These are phyloP conservation scores for Leptinotarsa tumamoca DNA, from an alignment of 2,888 invertebrate genomes.

Conservation along the genomic window DNA sequence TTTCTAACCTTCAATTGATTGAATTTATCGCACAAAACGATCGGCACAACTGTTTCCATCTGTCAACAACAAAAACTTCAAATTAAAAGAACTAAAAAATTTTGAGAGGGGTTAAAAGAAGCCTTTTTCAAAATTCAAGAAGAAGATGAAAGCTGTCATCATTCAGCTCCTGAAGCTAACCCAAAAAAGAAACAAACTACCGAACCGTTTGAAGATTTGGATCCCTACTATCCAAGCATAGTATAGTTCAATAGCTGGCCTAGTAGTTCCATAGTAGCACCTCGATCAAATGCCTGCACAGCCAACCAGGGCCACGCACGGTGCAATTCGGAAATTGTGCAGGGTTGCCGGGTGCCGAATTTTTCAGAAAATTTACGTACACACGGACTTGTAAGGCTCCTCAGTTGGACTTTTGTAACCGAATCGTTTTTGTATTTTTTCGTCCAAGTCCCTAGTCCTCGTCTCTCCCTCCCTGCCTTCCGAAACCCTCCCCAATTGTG, in stretches of 20 bases:
- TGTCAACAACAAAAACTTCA: background rate
- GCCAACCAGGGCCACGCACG: constrained; percentile 67
- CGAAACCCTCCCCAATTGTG: constrained; percentile 36
- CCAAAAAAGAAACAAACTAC: background rate
- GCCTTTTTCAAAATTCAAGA: too few species aligned
- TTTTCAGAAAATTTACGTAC: constrained; percentile 39
- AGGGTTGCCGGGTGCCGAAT: constrained; percentile 50
- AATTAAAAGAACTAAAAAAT: background rate
- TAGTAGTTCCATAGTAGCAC: constrained; percentile 62
- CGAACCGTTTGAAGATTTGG: constrained; percentile 50
- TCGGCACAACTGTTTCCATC: too few species aligned
- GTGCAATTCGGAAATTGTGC: constrained; percentile 57
- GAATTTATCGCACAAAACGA: too few species aligned
- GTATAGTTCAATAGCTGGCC: constrained; percentile 60
- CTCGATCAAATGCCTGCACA: constrained; percentile 64
- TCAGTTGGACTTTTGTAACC: constrained; percentile 59
- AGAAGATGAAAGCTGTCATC: background rate
- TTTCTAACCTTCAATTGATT: too few species aligned
- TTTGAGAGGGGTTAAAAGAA: too few species aligned
- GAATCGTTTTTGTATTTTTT: constrained; percentile 41
- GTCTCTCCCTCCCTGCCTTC: constrained; percentile 33
- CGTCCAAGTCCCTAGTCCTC: constrained; percentile 43
- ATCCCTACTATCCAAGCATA: constrained; percentile 55
- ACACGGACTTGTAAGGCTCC: constrained; percentile 63
- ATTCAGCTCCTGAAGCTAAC: background rate